phyloP scores from a whole-genome alignment of 2,797 vertebrate species.

The Hylomyscus alleni region DNA sequence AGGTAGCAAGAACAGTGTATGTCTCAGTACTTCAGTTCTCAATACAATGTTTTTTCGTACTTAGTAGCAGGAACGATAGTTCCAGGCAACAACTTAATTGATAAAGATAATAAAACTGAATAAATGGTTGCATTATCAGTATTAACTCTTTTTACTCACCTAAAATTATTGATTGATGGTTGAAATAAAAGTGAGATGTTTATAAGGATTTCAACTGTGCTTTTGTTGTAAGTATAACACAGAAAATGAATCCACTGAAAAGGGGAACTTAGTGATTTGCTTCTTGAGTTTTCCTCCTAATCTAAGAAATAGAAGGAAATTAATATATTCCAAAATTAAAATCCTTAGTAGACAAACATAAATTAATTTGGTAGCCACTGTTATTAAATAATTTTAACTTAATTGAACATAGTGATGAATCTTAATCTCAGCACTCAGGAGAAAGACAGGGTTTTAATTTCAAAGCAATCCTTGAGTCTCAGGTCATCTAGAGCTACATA shows the following conservation, averaged over 20 bases:
- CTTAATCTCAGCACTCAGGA: not conserved
- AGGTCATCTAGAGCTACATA: not conserved
- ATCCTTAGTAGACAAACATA: not conserved
- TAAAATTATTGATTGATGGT: not conserved
- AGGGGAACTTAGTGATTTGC: not conserved
- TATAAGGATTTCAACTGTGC: not conserved
- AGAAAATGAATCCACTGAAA: not conserved
- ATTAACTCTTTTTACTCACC: not conserved
- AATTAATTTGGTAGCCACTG: not conserved
- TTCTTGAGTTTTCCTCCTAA: not conserved
- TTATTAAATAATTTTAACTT: not conserved
- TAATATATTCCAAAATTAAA: not conserved
- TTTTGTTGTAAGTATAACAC: not conserved
- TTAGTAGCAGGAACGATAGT: not conserved
- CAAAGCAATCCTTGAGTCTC: not conserved
- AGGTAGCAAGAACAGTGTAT: not conserved
- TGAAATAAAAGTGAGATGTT: not conserved
- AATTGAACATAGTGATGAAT: not conserved
- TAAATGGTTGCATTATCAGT: not conserved
- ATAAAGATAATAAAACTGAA: not conserved
- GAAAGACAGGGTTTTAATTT: not conserved
- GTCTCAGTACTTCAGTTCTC: not conserved
- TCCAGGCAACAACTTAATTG: not conserved
- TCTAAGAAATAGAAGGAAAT: not conserved
- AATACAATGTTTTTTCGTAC: not conserved